Evolutionary conservation across 35 echinoderm and acorn worm species (phyloP), one percentile per base, ranked within the genome.

Genomic region (Holothuria glaberrima): DNA sequence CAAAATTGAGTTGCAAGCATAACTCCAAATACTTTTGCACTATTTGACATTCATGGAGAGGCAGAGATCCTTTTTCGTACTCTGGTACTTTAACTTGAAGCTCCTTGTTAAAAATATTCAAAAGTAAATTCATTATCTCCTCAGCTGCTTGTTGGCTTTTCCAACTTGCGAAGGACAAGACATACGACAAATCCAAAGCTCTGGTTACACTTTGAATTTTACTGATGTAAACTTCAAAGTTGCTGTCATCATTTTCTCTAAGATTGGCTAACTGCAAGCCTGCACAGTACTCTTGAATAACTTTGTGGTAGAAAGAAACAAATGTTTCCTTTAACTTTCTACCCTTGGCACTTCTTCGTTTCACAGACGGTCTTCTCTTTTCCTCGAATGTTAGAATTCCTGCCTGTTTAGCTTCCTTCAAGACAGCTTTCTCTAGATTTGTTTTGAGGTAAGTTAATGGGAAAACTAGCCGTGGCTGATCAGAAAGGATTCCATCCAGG

Each of bases 201-300:
- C n/a, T 67, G n/a, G 34, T 12, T 2, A 87, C 58, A 16, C 38
- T 44, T 26, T 71, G 9, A 38, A 87, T 36, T 36, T 19, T 50
- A 22, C 46, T 21, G 10, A 87, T 14, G 44, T 69, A 69, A n/a
- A 36, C 62, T 27, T 44, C 36, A 62, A 87, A 71, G 59, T 71
- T 87, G 2, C 13, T 28, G 12, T 71, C 30, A 29, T 50, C 62
- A 33, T 14, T 31, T 30, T 87, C 85, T 30, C 35, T 69, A 12
- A 87, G 17, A 27, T 70, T 71, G 36, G 61, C 85, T 20, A 87
- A 30, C 34, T 71, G 66, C n/a, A 63, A 31, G 34, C 85, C 85
- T 46, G 85, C 85, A 87, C 85, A 87, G 10, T 69, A 69, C 38
- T 87, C 85, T 59, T 87, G 85, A 41, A 87, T 87, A 28, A 69